Conservation (phyloP, 1,140 invertebrate genomes). For the Drosophila varians region DNA sequence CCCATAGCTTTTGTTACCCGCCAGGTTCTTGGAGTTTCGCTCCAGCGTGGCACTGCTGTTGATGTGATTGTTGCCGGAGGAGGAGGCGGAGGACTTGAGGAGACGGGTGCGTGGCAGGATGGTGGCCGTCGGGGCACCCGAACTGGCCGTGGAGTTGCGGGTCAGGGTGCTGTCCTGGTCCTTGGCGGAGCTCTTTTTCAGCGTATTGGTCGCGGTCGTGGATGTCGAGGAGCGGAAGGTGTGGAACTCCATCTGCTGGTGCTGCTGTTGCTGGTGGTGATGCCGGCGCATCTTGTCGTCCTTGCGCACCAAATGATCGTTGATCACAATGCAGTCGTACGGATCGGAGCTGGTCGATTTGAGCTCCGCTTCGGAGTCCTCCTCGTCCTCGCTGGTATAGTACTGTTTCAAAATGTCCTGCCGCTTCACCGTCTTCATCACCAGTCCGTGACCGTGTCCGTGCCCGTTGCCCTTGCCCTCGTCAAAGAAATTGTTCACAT, state of each 20-base stretch:
- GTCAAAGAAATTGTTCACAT: slow-evolving; percentile 82
- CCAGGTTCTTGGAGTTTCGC: slow-evolving; percentile 61
- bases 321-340: slow-evolving; percentile 89
- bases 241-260: slow-evolving; percentile 84
- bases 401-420: slow-evolving; percentile 89
- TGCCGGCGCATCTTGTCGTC: slow-evolving; percentile 83
- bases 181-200: slow-evolving; percentile 69
- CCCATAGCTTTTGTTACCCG: slow-evolving; percentile 88
- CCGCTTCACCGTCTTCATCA: slow-evolving; percentile 88
- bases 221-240: slow-evolving; percentile 82
- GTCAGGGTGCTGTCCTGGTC: slow-evolving; percentile 70
- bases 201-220: slow-evolving; percentile 52
- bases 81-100: slow-evolving; percentile 63
- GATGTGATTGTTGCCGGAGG: slow-evolving; percentile 51
- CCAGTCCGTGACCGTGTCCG: slow-evolving; percentile 84
- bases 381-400: slow-evolving; percentile 84
- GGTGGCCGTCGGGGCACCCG: slow-evolving; percentile 83
- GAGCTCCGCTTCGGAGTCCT: slow-evolving; percentile 79
- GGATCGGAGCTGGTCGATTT: slow-evolving; percentile 88
- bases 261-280: slow-evolving; percentile 72
- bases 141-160: slow-evolving; percentile 60
- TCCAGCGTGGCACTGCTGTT: slow-evolving; percentile 71
- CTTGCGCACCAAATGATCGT: slow-evolving; percentile 87
- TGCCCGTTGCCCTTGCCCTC: slow-evolving; percentile 71
- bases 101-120: slow-evolving; percentile 89